Base-by-base conservation (phyloP, 2,888 invertebrate species). In the Unio pictorum region DNA sequence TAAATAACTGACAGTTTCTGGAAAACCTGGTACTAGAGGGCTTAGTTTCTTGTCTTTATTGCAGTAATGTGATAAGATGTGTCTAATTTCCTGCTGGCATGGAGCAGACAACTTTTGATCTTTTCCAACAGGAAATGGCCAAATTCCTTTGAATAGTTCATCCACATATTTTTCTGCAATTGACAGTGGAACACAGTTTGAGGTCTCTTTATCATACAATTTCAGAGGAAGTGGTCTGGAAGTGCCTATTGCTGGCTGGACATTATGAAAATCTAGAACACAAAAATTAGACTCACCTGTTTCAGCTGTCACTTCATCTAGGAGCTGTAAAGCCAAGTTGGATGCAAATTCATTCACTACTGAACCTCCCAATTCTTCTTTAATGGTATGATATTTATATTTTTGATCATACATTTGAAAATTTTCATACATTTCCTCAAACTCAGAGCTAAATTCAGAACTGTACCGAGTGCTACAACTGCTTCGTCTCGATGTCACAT, bases 391-490 rank as follows among this genome's bases (percentile, higher is more conserved):
- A 56, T 81, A 81, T 15, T 75, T 81, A 34, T 77, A 74, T 57
- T 71, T 72, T 65, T 82, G 79, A 62, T 86, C 85, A 64, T 78
- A 78, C 56, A 76, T 75, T 65, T 84, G 81, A 67, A 84, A 86
- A 34, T 80, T 79, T 57, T 87, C 86, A 63, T 84, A 86, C 70
- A 82, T 84, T 71, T 87, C 88, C 70, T 88, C 88, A 61, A 88
- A 84, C 67, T 88, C 88, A 8, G 87, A 86, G 65, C 87, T 86
- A 69, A 87, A 82, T 67, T 87, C 87, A 0, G 87, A 87, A 70
- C 87, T 87, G 68, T 86, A 82, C 34, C 86, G 81, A 0, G 85
- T 84, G 60, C 85, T 84, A 61, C 69, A 68, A 61, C 75, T 74
- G 54, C 77, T 75, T 28, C 76, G 61, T 1, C 74, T 62, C 1